A percentile compares a stretch with the other conserved stretches of the same genome.
Evolutionary conservation across 2,113 vertebrate genomes (phyloP).

Genomic region (Tenrec ecaudatus): DNA sequence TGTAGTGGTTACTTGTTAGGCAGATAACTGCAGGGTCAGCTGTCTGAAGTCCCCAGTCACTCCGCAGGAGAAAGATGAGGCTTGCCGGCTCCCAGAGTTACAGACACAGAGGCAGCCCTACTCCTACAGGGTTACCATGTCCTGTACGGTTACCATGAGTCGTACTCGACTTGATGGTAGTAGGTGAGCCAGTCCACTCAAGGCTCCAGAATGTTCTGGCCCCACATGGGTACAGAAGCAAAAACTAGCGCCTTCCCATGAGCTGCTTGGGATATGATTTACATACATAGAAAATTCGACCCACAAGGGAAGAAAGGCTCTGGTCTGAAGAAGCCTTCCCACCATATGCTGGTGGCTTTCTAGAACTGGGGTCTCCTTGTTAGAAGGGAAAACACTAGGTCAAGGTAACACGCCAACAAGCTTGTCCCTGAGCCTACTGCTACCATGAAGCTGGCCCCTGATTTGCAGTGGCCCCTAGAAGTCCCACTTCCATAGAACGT

Average conservation of each 20-base stretch:
- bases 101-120: no score
- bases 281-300: fast-evolving
- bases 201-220: background rate
- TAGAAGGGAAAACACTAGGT: background rate
- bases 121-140: no score
- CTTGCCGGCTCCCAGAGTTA: no score
- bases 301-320: fast-evolving
- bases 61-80: no score
- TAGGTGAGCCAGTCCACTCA: background rate
- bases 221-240: fast-evolving
- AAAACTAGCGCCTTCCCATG: fast-evolving
- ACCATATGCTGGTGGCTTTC: background rate
- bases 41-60: no score
- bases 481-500: no score
- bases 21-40: no score
- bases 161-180: no score
- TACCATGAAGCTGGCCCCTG: background rate
- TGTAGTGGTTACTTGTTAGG: no score
- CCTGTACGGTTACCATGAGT: no score
- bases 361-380: background rate
- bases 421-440: background rate
- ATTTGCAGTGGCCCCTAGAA: background rate
- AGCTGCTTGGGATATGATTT: background rate
- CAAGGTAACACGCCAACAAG: background rate
- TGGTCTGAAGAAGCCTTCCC: background rate